A percentile compares a stretch with the other conserved stretches of the same genome.
phyloP scores from a whole-genome alignment of 2,888 invertebrate species.

The Limnephilus rhombicus region DNA sequence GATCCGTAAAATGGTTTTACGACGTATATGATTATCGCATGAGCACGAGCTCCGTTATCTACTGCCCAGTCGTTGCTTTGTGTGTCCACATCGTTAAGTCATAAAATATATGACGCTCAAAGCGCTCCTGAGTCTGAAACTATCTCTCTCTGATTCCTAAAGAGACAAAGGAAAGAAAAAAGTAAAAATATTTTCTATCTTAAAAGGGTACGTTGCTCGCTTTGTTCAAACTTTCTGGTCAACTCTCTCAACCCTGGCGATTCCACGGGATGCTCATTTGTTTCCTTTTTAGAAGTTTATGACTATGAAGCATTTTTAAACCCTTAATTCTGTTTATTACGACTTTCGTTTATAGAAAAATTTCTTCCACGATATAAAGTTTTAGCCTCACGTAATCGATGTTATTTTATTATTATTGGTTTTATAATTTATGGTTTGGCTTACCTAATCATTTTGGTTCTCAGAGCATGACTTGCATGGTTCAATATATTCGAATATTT shows the following conservation, averaged over 20 bases:
- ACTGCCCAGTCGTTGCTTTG: slow-evolving; percentile 52
- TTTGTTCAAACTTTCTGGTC: not conserved
- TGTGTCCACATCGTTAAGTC: slow-evolving; percentile 28
- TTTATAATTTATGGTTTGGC: slow-evolving; percentile 53
- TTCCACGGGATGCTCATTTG: slow-evolving; percentile 63
- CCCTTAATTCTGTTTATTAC: slow-evolving; percentile 55
- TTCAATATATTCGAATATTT: slow-evolving; percentile 4
- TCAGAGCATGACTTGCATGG: slow-evolving; percentile 51
- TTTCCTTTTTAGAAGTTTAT: slow-evolving; percentile 61
- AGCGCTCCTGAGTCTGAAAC: not conserved
- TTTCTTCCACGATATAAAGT: slow-evolving; percentile 50
- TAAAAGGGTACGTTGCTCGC: slow-evolving; percentile 7
- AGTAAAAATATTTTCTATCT: not conserved
- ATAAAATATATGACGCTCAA: slow-evolving; percentile 15
- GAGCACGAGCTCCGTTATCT: slow-evolving; percentile 47
- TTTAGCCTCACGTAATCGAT: slow-evolving; percentile 53
- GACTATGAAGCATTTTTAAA: slow-evolving; percentile 62
- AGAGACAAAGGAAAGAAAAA: not conserved
- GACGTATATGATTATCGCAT: slow-evolving; percentile 54
- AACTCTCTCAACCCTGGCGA: slow-evolving; percentile 44
- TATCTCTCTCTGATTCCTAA: slow-evolving; percentile 14
- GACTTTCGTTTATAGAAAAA: slow-evolving; percentile 50
- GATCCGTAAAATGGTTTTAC: slow-evolving; percentile 58
- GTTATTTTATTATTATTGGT: slow-evolving; percentile 47
- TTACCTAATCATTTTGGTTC: slow-evolving; percentile 48